Conservation (phyloP, 2,113 vertebrate genomes). For the Gambusia holbrooki region DNA sequence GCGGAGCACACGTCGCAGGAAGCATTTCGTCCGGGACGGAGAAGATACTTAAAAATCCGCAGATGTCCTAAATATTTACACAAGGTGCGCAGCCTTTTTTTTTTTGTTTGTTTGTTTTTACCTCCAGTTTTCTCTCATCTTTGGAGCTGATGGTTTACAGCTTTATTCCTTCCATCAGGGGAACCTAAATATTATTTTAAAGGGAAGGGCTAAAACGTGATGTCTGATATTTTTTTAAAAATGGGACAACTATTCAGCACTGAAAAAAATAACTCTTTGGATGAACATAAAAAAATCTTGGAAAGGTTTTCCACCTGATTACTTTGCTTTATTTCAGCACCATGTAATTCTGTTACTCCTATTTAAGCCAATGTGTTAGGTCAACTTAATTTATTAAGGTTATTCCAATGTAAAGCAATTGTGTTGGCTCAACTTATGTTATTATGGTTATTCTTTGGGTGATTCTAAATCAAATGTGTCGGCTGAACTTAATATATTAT, state of each 20-base stretch:
- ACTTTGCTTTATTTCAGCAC: too few species aligned
- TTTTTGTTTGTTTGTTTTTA: conserved; percentile 69
- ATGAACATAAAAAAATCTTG: too few species aligned
- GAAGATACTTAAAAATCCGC: conserved; percentile 85
- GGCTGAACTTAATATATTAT: too few species aligned
- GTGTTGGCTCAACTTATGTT: too few species aligned
- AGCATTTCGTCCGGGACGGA: conserved; percentile 82
- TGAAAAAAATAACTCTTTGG: too few species aligned
- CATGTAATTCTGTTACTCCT: too few species aligned
- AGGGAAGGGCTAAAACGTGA: conserved; percentile 67
- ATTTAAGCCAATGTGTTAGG: too few species aligned
- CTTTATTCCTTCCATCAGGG: conserved; percentile 89
- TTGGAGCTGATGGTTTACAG: conserved; percentile 77
- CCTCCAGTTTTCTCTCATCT: conserved; percentile 74
- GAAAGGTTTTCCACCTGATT: too few species aligned
- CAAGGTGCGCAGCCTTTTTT: conserved; percentile 85
- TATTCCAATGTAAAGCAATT: too few species aligned
- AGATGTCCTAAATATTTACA: conserved; percentile 94
- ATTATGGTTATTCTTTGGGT: too few species aligned
- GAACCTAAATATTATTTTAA: conserved; percentile 91
- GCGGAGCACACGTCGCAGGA: conserved; percentile 76
- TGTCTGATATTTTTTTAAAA: conserved; percentile 40
- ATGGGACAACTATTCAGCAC: conserved; percentile 48
- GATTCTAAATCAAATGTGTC: too few species aligned
- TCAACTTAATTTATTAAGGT: too few species aligned